These are phyloP conservation scores for Conus canariensis DNA, from an alignment of 2,888 invertebrate genomes.

Conservation along the genomic window DNA sequence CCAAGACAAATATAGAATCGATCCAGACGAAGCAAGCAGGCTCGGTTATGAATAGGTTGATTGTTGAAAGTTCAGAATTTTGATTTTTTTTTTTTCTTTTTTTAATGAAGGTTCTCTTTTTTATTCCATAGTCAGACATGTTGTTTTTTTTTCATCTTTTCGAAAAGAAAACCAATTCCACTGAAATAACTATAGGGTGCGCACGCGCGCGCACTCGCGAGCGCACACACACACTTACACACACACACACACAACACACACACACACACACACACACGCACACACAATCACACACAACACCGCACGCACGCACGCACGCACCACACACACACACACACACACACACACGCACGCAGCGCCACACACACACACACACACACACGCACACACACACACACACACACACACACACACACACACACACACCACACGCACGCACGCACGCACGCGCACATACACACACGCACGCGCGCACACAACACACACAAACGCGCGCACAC, in stretches of 20 bases:
- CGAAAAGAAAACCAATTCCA: too few relatives aligned
- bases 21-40: too few relatives aligned
- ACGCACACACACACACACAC: neutral
- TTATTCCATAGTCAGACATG: too few relatives aligned
- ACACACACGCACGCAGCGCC: neutral
- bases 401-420: neutral
- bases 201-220: too few relatives aligned
- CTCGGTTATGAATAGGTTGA: too few relatives aligned
- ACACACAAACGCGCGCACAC: neutral
- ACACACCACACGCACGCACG: neutral
- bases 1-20: too few relatives aligned
- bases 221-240: neutral
- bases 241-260: neutral
- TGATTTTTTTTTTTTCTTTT: too few relatives aligned
- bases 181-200: too few relatives aligned
- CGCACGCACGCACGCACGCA: neutral
- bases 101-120: too few relatives aligned
- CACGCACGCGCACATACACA: neutral
- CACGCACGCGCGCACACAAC: neutral
- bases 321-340: neutral
- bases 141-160: too few relatives aligned
- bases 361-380: neutral
- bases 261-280: conserved; percentile 12
- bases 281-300: neutral
- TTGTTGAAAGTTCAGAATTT: too few relatives aligned